Conservation (phyloP, 2,113 vertebrate genomes). For the Apteryx owenii region DNA sequence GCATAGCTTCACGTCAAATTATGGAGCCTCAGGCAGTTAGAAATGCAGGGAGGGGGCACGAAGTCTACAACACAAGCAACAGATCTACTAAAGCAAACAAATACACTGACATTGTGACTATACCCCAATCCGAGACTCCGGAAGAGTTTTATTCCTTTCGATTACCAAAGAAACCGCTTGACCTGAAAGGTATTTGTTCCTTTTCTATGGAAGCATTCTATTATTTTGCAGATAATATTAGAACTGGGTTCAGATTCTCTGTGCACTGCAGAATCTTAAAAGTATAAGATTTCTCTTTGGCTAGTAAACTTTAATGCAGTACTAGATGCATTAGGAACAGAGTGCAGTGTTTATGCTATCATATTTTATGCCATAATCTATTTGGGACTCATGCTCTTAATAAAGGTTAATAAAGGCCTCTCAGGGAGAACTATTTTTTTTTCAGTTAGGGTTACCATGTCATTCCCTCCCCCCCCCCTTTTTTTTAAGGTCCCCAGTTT, state of each 20-base stretch:
- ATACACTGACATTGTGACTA: background rate
- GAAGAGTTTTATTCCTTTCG: background rate
- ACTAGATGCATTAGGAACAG: background rate
- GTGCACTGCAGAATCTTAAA: background rate
- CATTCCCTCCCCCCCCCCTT: too few relatives aligned
- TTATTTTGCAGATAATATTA: background rate
- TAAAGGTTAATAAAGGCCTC: background rate
- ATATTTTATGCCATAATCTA: background rate
- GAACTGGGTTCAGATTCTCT: background rate
- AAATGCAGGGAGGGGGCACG: background rate
- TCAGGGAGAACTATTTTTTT: background rate
- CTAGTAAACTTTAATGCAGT: background rate
- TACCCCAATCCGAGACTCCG: background rate
- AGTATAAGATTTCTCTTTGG: background rate
- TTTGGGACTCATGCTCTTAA: background rate
- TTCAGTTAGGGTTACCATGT: background rate
- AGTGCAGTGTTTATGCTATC: background rate
- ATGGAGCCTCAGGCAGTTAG: background rate
- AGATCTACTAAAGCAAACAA: background rate
- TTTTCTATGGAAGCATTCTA: background rate
- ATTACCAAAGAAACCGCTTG: background rate
- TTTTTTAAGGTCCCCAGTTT: background rate
- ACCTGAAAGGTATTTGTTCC: background rate
- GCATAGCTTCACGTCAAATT: background rate
- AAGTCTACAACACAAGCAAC: background rate